Conservation (phyloP, 2,888 invertebrate genomes). For the Diarsia dahlii region DNA sequence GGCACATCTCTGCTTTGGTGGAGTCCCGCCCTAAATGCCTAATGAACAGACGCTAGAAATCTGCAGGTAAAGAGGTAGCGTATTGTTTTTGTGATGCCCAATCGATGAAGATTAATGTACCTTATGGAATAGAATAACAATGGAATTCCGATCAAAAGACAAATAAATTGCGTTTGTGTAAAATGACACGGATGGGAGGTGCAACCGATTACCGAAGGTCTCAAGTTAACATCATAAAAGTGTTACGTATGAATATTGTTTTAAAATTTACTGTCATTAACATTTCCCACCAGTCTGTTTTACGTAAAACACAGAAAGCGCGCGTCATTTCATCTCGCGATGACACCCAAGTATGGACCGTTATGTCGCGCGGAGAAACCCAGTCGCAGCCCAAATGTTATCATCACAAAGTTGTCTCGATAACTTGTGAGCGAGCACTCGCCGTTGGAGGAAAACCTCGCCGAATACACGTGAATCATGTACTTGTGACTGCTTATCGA, state of each 20-base stretch:
- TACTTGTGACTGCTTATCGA: not conserved
- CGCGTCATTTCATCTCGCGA: not conserved
- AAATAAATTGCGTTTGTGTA: not conserved
- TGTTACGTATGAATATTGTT: not conserved
- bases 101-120: not conserved
- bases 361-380: not conserved
- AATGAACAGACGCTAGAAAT: not conserved
- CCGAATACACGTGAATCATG: not conserved
- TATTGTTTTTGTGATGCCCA: not conserved
- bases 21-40: no score
- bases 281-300: not conserved
- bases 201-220: not conserved
- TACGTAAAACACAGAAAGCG: slow-evolving; percentile 6
- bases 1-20: no score
- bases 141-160: not conserved
- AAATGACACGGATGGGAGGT: not conserved
- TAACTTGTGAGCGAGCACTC: not conserved
- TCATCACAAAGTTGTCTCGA: not conserved
- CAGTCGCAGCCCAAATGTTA: not conserved
- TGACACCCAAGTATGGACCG: slow-evolving; percentile 2
- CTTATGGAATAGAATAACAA: not conserved
- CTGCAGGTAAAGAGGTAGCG: not conserved
- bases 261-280: not conserved
- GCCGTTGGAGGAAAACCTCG: not conserved
- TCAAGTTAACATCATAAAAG: not conserved